Evolutionary conservation across 2,797 vertebrate genomes (phyloP), one percentile per base, ranked within the genome.

Genomic region (Chaetophractus vellerosus): DNA sequence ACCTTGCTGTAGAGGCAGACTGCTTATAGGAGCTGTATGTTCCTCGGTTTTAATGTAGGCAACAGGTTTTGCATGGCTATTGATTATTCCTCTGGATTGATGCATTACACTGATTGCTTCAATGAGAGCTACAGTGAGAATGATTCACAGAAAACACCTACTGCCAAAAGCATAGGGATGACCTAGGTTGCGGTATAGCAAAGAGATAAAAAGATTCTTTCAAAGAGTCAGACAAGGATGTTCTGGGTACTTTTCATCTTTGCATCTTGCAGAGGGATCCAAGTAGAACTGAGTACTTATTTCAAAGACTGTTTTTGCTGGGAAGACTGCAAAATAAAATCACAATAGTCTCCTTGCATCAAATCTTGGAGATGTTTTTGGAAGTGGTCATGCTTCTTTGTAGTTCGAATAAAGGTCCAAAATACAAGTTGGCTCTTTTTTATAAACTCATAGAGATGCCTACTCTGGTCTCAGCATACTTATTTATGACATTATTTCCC

Each of bases 191-290:
- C 57, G 26, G 6, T 21, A 55, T 2, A 82, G 31, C 28, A 94
- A 63, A 95, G 52, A 93, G 80, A 94, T 82, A 59, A 91, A 95
- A 74, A 55, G 41, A 57, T 88, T 45, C 11, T 33, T 94, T 94
- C 83, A 88, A 86, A 96, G 78, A 33, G 0, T 0, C 24, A 50
- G 24, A 14, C n/a, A 48, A 26, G 0, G 4, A 28, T 31, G 21
- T 45, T 66, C 15, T 50, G 33, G 84, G 2, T 55, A 66, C 33
- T 74, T 97, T 90, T 92, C 76, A 92, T 88, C 64, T 95, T 33
- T 76, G 50, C 28, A 7, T 92, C 33, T 61, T 38, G 12, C n/a
- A 14, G 24, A 93, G 93, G 48, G 26, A 79, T 81, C 45, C n/a
- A 69, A 45, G 45, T 59, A 61, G 19, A 71, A 24, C 38, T 84